Base-by-base conservation (phyloP, 2,888 invertebrate genomes). In the Limnephilus rhombicus region DNA sequence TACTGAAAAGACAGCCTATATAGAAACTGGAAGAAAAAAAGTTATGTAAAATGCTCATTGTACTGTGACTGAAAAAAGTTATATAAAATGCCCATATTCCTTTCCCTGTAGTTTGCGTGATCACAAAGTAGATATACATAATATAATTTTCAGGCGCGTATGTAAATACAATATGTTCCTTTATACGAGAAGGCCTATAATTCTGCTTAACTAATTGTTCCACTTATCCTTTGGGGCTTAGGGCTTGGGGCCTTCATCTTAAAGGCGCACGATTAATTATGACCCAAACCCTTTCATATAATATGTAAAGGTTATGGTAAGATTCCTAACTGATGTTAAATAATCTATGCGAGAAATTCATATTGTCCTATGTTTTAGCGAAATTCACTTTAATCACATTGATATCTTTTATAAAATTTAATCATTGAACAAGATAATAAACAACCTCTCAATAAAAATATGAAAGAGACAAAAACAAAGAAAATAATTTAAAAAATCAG, bases 181-280 rank as follows among this genome's bases (percentile, higher is more conserved):
- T 2, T 45, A 49, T 49, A 86, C 45, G 29, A 86, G 86, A 45
- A 89, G 89, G 41, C 68, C 81, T 29, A 88, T 87, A 91, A 91
- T 91, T n/a, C 91, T 87, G 37, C 85, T 91, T 87, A 91, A 91
- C 89, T 91, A 91, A 91, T 91, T 80, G 85, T 81, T 80, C 80
- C 85, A 91, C 87, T 87, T 89, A 89, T 89, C 89, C 91, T 80
- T 68, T 24, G 88, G 31, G 68, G 37, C 41, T 82, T 80, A 41
- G 82, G 53, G 88, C 45, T 86, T 49, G 12, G 37, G 34, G 87
- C 49, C 29, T 9, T 13, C 53, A 31, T 90, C 90, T 90, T 90
- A 49, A 83, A 87, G 86, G 89, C 89, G 83, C 31, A 49, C 89
- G 91, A 91, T 91, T 91, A 91, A 87, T 91, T 89, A 82, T 83